Evolutionary conservation across 2,113 vertebrate genomes (phyloP).

Genomic region (Anseranas semipalmata): DNA sequence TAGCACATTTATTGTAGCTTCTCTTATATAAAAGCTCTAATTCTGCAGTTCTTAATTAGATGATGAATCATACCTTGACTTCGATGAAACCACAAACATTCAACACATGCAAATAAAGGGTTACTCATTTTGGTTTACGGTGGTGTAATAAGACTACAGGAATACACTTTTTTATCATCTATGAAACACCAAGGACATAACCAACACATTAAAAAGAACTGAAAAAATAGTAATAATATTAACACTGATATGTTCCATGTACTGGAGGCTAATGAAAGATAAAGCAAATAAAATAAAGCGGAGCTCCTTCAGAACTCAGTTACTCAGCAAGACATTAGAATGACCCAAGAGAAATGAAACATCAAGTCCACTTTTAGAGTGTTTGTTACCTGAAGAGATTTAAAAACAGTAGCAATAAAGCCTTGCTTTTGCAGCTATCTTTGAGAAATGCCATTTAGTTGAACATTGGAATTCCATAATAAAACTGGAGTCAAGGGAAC

Average conservation of each 20-base stretch:
- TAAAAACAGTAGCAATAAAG: background rate
- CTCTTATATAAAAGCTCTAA: background rate
- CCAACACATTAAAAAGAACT: background rate
- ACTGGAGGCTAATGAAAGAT: background rate
- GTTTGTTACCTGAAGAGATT: background rate
- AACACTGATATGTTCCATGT: background rate
- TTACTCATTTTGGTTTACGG: background rate
- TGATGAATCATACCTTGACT: background rate
- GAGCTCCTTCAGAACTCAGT: background rate
- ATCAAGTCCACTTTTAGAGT: background rate
- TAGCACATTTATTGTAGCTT: background rate
- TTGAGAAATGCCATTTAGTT: background rate
- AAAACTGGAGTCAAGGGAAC: background rate
- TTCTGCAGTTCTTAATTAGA: background rate
- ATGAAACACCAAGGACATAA: background rate
- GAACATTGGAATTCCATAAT: background rate
- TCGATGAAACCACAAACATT: background rate
- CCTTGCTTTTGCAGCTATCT: background rate
- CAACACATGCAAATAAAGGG: background rate
- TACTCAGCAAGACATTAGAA: background rate
- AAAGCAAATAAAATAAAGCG: background rate
- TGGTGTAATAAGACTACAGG: background rate
- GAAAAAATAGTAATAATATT: background rate
- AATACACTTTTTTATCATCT: background rate
- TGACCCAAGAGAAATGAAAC: background rate